phyloP scores from a whole-genome alignment of 2,113 vertebrate species.

The Macaca nemestrina region DNA sequence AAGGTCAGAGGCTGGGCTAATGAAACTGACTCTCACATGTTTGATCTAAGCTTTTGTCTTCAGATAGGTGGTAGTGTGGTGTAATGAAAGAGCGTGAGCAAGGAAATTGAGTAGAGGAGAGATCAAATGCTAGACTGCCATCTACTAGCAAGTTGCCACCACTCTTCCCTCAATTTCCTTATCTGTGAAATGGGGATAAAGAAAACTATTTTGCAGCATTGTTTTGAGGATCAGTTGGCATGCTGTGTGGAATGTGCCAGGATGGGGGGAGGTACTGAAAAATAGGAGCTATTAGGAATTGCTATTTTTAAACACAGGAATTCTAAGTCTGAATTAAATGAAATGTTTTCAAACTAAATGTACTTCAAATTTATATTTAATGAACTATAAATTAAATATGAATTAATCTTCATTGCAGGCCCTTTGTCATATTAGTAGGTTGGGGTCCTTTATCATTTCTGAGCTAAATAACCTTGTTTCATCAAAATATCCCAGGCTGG shows the following conservation, averaged over 20 bases:
- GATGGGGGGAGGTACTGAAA: neutral
- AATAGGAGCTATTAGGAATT: neutral
- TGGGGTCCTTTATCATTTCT: neutral
- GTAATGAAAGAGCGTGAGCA: neutral
- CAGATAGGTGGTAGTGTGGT: neutral
- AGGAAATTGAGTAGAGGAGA: neutral
- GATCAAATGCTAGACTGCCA: neutral
- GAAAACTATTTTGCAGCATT: neutral
- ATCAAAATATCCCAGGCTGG: neutral
- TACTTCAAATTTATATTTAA: neutral
- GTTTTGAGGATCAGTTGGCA: neutral
- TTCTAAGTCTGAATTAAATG: slow-evolving; percentile 23
- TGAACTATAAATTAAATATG: neutral
- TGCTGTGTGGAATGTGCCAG: neutral
- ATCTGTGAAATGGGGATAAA: neutral
- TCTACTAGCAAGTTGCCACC: neutral
- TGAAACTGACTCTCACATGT: neutral
- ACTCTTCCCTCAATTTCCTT: neutral
- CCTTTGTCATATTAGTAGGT: neutral
- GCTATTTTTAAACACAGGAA: neutral
- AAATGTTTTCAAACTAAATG: neutral
- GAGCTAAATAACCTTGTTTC: neutral
- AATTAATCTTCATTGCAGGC: neutral
- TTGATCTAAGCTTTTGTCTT: neutral
- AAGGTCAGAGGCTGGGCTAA: neutral